phyloP scores from a whole-genome alignment of 2,113 vertebrate species.

The Halichoerus grypus region DNA sequence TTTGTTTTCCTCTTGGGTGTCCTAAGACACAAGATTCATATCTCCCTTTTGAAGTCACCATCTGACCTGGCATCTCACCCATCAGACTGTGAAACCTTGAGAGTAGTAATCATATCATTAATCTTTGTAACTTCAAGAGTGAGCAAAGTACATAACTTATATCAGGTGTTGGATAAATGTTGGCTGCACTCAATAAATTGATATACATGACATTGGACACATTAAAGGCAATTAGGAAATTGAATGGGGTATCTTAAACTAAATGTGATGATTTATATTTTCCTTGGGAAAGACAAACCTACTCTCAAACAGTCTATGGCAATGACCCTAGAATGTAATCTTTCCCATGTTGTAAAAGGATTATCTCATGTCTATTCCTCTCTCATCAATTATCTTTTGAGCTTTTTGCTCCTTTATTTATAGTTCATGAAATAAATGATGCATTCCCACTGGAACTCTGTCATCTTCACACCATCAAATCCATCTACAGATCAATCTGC shows the following conservation, averaged over 20 bases:
- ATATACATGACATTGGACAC: neutral
- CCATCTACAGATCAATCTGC: neutral
- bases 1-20: neutral
- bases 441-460: neutral
- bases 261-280: neutral
- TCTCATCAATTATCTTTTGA: neutral
- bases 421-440: neutral
- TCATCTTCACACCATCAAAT: neutral
- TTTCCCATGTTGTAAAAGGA: neutral
- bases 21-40: neutral
- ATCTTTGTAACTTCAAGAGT: neutral
- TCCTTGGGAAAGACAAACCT: neutral
- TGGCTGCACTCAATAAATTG: neutral
- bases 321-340: too few relatives aligned
- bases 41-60: neutral
- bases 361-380: neutral
- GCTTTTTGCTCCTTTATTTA: rapidly evolving
- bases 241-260: neutral
- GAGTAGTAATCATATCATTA: neutral
- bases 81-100: neutral
- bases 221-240: neutral
- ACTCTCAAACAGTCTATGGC: neutral
- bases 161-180: neutral
- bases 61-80: neutral
- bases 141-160: neutral